A percentile compares a stretch with the other conserved stretches of the same genome.
Conservation (phyloP, 2,113 vertebrate genomes). For the Felis chaus region DNA sequence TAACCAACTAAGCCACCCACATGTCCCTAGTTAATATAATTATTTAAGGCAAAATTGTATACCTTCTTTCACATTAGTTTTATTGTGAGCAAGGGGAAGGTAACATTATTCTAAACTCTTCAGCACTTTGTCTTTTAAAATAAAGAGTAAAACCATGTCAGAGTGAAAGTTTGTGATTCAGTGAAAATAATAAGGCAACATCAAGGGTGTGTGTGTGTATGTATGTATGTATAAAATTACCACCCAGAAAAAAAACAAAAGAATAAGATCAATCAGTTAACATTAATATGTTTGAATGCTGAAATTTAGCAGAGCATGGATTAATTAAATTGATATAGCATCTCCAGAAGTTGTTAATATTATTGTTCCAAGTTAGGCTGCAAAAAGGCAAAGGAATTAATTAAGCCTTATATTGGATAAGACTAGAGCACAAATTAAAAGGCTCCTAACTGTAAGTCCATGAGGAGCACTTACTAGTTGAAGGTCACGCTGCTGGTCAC, state of each 20-base stretch:
- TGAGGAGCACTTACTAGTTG: slow-evolving; percentile 21
- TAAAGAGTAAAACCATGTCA: background rate
- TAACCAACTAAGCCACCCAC: too few species aligned
- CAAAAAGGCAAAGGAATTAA: slow-evolving; percentile 48
- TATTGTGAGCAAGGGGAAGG: background rate
- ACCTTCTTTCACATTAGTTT: slow-evolving; percentile 27
- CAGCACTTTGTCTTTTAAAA: slow-evolving; percentile 21
- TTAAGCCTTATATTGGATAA: slow-evolving; percentile 20
- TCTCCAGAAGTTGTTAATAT: background rate
- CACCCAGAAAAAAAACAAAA: background rate
- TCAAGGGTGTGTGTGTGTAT: background rate
- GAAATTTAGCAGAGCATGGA: background rate
- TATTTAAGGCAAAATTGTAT: background rate
- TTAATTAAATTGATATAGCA: background rate
- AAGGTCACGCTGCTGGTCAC: slow-evolving; percentile 61
- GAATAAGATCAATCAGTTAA: background rate
- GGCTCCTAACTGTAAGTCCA: background rate
- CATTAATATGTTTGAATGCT: background rate
- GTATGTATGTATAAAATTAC: background rate
- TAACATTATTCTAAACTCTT: slow-evolving; percentile 28
- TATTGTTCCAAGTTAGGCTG: slow-evolving; percentile 5
- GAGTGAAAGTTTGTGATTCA: background rate
- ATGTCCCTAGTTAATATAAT: background rate
- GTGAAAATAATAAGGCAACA: background rate
- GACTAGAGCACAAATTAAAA: slow-evolving; percentile 51